phyloP scores from a whole-genome alignment of 1,140 invertebrate genomes.

The Venustaconcha ellipsiformis region DNA sequence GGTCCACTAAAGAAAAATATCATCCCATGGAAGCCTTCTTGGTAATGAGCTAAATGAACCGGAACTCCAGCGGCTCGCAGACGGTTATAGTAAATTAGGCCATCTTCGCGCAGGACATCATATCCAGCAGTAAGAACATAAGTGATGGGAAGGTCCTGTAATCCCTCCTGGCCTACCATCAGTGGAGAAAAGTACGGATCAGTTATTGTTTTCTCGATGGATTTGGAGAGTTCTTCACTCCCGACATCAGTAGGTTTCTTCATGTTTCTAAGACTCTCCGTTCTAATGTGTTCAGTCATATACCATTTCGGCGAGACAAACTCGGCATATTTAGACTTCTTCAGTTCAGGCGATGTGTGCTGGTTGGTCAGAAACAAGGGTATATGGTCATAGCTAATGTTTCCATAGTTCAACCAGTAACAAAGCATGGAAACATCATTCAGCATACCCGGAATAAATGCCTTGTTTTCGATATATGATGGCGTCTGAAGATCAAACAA shows the following conservation, averaged over 20 bases:
- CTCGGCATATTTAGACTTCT: constrained; percentile 46
- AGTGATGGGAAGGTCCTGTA: constrained; percentile 39
- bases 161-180: constrained; percentile 42
- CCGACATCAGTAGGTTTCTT: constrained; percentile 43
- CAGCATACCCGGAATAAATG: constrained; percentile 47
- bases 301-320: constrained; percentile 41
- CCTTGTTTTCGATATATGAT: constrained; percentile 53
- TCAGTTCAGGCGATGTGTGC: constrained; percentile 47
- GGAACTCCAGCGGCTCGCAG: constrained; percentile 44
- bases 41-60: constrained; percentile 49
- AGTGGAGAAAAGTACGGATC: constrained; percentile 53
- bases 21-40: constrained; percentile 54
- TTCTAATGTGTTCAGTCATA: constrained; percentile 48
- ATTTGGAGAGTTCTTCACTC: constrained; percentile 37
- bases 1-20: constrained; percentile 50
- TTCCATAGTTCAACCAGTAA: constrained; percentile 50
- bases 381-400: constrained; percentile 44
- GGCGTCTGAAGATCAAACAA: constrained; percentile 58
- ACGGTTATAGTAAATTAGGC: constrained; percentile 48
- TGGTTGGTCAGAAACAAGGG: constrained; percentile 47
- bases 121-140: constrained; percentile 55
- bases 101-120: constrained; percentile 57
- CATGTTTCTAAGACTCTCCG: constrained; percentile 35
- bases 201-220: constrained; percentile 40
- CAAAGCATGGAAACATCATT: constrained; percentile 45